Conservation (phyloP, 1,140 invertebrate species). For the Tetramorium parvispinum region DNA sequence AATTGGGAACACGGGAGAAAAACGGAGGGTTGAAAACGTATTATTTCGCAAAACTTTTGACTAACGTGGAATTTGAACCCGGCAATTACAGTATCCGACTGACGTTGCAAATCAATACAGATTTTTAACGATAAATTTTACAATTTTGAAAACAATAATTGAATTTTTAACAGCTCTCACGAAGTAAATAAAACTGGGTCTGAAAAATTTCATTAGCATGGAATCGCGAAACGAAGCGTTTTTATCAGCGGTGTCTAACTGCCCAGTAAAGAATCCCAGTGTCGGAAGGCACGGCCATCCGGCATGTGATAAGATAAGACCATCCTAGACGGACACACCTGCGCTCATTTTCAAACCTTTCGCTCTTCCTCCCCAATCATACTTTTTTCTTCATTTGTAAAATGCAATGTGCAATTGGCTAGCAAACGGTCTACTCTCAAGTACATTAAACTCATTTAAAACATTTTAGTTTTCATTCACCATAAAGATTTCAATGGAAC, state of each 20-base stretch:
- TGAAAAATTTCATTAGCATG: conserved; percentile 13
- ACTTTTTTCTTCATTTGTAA: not conserved
- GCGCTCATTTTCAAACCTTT: conserved; percentile 16
- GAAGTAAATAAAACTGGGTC: not conserved
- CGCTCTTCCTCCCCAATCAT: not conserved
- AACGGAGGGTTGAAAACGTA: not conserved
- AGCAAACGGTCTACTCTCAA: not conserved
- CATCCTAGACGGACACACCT: not conserved
- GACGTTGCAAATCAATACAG: not conserved
- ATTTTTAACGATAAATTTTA: not conserved
- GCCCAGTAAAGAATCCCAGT: conserved; percentile 30
- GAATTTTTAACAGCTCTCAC: not conserved
- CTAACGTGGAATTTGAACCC: not conserved
- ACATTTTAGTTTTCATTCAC: not conserved
- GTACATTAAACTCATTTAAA: not conserved
- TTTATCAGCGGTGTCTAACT: conserved; percentile 31
- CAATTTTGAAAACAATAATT: not conserved
- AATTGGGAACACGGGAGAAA: conserved; percentile 48
- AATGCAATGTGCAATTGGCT: conserved; percentile 34
- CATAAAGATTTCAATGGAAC: not conserved
- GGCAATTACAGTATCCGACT: not conserved
- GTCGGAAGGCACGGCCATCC: conserved; percentile 20
- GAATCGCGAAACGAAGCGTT: not conserved
- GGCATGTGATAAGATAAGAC: conserved; percentile 43
- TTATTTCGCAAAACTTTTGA: not conserved